phyloP scores from a whole-genome alignment of 2,113 vertebrate genomes.

The Serinus canaria region DNA sequence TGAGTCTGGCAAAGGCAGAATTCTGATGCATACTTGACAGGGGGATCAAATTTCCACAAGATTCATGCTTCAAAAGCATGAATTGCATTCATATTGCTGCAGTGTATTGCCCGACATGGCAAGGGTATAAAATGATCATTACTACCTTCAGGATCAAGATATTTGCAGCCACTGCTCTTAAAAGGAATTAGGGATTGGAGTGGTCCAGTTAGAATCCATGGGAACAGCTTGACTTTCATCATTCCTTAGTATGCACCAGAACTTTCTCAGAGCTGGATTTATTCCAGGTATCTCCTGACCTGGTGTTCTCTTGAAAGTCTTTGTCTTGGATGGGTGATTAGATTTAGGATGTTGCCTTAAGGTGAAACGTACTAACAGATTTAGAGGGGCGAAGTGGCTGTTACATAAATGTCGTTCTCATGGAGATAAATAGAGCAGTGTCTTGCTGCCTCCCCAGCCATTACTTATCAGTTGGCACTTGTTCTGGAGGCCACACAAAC shows the following conservation, averaged over 20 bases:
- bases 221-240: not conserved
- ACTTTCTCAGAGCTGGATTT: not conserved
- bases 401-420: constrained; percentile 30
- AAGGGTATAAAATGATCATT: not conserved
- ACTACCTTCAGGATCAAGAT: not conserved
- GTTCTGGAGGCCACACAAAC: constrained; percentile 40
- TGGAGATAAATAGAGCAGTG: constrained; percentile 38
- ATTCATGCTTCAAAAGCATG: not conserved
- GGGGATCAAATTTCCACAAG: not conserved
- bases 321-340: constrained; percentile 38
- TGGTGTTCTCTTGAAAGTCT: constrained; percentile 34
- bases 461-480: constrained; percentile 13
- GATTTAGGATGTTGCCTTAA: constrained; percentile 58
- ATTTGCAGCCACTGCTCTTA: not conserved
- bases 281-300: not conserved
- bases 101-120: not conserved
- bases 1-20: not conserved
- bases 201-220: not conserved
- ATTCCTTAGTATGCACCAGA: not conserved
- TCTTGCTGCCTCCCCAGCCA: constrained; percentile 11
- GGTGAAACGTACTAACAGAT: constrained; percentile 34
- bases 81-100: not conserved
- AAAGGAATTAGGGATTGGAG: not conserved
- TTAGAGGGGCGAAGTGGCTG: constrained; percentile 17
- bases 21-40: not conserved